Base-by-base conservation (phyloP, 2,113 vertebrate species). In the Brachirus orientalis region DNA sequence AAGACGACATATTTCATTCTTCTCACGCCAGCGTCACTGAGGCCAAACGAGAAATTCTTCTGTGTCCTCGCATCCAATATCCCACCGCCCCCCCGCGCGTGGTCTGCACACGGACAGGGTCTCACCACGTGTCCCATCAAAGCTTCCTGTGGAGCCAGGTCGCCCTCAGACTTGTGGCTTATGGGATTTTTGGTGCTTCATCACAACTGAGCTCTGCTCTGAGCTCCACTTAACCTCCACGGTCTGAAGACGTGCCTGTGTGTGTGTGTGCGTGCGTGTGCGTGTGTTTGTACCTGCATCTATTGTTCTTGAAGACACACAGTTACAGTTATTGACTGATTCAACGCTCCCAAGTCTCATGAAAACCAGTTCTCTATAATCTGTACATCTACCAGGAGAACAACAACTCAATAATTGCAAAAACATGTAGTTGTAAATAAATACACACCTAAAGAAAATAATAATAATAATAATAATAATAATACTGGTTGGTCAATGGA, bases 221-320 rank as follows among this genome's bases (percentile, higher is more conserved):
- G 71, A 86, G 82, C 81, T 79, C 82, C 86, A 88, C 82, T 88
- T 86, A 83, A 88, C 82, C 84, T 83, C 73, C 47, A 17, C 10
- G 54, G 54, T 78, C 73, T 53, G 43, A n/a, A n/a, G 35, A 35
- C 22, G 13, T 73, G 57, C 67, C 76, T 62, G 47, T 6, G 20
- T 20, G 28, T 28, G 48, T 36, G 53, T 47, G 57, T 62, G 28
- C 47, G 38, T 45, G 35, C 20, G 45, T 19, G 35, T 18, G 38
- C n/a, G n/a, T n/a, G n/a, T n/a, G n/a, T 22, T n/a, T n/a, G 59
- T 3, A 28, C 43, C 8, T 50, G 56, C 8, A 59, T 54, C 17
- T 54, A 37, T 55, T 65, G 67, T 71, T 66, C 50, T 19, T 28
- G 3, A 28, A 16, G 43, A 41, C 40, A 35, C 17, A 61, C 33